Evolutionary conservation across 2,797 vertebrate species (phyloP).

Genomic region (Rhadinocentrus ornatus): DNA sequence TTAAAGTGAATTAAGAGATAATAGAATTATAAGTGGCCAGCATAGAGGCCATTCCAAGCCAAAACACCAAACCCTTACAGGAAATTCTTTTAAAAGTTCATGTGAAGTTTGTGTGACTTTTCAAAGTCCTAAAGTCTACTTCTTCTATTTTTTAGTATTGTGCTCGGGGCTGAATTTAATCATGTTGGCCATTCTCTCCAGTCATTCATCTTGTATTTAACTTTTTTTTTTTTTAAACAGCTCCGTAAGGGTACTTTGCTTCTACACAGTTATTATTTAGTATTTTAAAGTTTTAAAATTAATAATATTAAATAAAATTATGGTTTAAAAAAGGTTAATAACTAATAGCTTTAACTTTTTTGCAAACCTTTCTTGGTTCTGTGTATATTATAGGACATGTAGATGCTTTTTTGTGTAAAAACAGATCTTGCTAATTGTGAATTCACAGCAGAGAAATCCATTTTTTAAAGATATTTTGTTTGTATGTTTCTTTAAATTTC

Average conservation of each 20-base stretch:
- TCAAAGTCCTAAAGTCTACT: not conserved
- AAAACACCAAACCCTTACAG: not conserved
- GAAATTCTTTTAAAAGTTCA: not conserved
- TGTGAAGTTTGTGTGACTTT: not conserved
- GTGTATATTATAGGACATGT: not conserved
- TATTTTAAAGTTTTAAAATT: not conserved
- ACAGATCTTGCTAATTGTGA: not conserved
- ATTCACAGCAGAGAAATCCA: not conserved
- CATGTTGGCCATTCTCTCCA: not conserved
- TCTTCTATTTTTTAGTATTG: not conserved
- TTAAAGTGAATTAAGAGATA: slow-evolving; percentile 20
- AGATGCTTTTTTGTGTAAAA: not conserved
- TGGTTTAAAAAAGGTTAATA: not conserved
- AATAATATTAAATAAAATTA: not conserved
- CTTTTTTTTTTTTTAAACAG: not conserved
- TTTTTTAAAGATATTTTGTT: not conserved
- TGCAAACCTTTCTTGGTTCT: too few relatives aligned
- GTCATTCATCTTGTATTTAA: not conserved
- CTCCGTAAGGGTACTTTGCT: not conserved
- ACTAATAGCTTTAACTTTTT: too few relatives aligned
- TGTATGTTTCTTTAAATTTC: not conserved
- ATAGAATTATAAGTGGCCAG: slow-evolving; percentile 47
- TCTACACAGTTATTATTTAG: not conserved
- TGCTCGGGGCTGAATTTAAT: not conserved
- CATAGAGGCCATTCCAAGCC: slow-evolving; percentile 28